Evolutionary conservation across 2,888 invertebrate genomes (phyloP), one percentile per base, ranked within the genome.

Genomic region (Cheiracanthium punctorium): DNA sequence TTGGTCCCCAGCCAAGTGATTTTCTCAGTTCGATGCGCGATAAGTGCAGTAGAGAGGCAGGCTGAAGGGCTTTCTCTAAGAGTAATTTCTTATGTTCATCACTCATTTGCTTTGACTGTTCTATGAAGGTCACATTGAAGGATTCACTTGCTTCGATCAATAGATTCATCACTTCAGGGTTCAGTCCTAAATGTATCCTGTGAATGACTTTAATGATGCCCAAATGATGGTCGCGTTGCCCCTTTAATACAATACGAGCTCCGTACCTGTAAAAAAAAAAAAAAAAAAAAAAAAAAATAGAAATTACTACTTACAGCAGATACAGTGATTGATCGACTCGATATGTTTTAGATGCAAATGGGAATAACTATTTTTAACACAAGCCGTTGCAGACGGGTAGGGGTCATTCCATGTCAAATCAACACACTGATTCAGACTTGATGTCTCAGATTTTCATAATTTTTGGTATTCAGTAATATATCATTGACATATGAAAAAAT

Each of bases 171-270:
- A 95, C 94, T 89, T 88, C 80, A 89, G 90, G 79, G n/a, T 92
- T 91, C 0, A 92, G 92, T 79, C 93, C 92, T 29, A 92, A 91
- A 1, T 92, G 91, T n/a, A 93, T 92, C 91, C 95, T 95, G 89
- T 95, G 95, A 17, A 96, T 93, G 32, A 95, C 95, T 91, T 96
- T 96, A 2, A 97, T 92, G 80, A 96, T 94, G 52, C 96, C 96
- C 90, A 95, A 95, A 0, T 96, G 96, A 91, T 96, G 96, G 82
- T 96, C 94, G 91, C 95, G 96, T 89, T 96, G 96, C 14, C 95
- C 95, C 92, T 96, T 96, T 93, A 96, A 24, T 29, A 91, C 90
- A 20, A 92, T 90, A 30, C 90, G 89, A 7, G 96, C 96, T 0
- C 97, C 97, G 90, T 96, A 94, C 90, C 94, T 86, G 12, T 4